A percentile compares a stretch with the other conserved stretches of the same genome.
Conservation (phyloP, 2,113 vertebrate genomes). For the Lates calcarifer region DNA sequence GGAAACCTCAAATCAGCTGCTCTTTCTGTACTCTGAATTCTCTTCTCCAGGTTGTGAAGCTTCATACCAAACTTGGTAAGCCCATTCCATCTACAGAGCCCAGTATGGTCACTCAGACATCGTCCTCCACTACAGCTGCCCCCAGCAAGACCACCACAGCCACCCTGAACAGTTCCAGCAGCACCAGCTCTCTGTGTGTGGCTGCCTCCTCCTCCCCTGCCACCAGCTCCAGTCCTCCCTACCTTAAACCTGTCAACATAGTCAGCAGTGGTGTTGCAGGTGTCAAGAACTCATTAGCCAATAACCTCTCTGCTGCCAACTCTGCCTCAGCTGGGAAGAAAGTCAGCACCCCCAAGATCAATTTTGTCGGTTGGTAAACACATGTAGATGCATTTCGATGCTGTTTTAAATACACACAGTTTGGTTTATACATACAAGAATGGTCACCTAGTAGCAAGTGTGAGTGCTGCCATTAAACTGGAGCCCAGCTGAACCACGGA, state of each 20-base stretch:
- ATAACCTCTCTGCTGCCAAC: conserved; percentile 72
- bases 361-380: conserved; percentile 94
- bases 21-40: not conserved
- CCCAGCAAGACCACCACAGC: conserved; percentile 87
- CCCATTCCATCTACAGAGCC: conserved; percentile 99
- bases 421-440: too few species aligned
- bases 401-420: too few species aligned
- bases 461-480: too few species aligned
- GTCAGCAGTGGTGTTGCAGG: conserved; percentile 83
- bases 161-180: conserved; percentile 86
- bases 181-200: conserved; percentile 79
- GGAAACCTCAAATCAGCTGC: not conserved
- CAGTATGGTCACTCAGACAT: conserved; percentile 92
- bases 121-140: conserved; percentile 88
- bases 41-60: conserved; percentile 92
- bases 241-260: conserved; percentile 83
- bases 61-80: conserved; percentile 98
- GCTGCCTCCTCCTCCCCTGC: conserved; percentile 76
- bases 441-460: too few species aligned
- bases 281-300: conserved; percentile 63
- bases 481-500: too few species aligned
- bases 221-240: conserved; percentile 69
- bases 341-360: conserved; percentile 95
- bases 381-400: not conserved
- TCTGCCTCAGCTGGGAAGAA: conserved; percentile 89